These are phyloP conservation scores for Gari tellinella DNA, from an alignment of 2,888 invertebrate species.

Conservation along the genomic window DNA sequence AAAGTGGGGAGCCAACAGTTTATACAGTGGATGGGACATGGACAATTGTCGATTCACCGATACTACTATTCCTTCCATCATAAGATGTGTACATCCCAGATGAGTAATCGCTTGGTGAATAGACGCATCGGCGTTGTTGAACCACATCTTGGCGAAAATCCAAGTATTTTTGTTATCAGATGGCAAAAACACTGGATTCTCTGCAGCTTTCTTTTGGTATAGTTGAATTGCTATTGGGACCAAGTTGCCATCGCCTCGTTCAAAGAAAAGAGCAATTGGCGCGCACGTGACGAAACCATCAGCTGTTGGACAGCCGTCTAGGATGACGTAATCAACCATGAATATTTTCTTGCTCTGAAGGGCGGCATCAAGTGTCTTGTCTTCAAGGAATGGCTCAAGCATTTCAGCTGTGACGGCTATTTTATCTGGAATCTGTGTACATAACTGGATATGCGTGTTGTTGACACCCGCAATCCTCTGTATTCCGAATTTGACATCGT, in stretches of 20 bases:
- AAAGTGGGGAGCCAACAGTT: conserved; percentile 85
- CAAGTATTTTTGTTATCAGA: conserved; percentile 82
- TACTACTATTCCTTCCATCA: conserved; percentile 85
- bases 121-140: conserved; percentile 84
- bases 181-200: conserved; percentile 85
- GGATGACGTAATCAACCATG: conserved; percentile 43
- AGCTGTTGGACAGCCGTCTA: conserved; percentile 41
- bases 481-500: conserved; percentile 83
- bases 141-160: conserved; percentile 85
- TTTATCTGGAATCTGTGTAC: conserved; percentile 83
- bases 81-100: conserved; percentile 84
- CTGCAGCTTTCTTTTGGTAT: conserved; percentile 80
- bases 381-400: conserved; percentile 51
- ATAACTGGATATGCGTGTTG: conserved; percentile 81
- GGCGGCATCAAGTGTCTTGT: conserved; percentile 28
- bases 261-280: conserved; percentile 84
- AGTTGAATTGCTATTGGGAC: conserved; percentile 85
- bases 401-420: conserved; percentile 59
- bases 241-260: conserved; percentile 78
- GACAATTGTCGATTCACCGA: conserved; percentile 84
- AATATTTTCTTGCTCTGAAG: conserved; percentile 41
- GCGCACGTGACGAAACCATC: conserved; percentile 71
- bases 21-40: conserved; percentile 85
- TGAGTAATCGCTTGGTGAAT: conserved; percentile 84
- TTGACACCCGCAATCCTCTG: conserved; percentile 84